Conservation (phyloP, 2,113 vertebrate species). For the Maccullochella peelii region DNA sequence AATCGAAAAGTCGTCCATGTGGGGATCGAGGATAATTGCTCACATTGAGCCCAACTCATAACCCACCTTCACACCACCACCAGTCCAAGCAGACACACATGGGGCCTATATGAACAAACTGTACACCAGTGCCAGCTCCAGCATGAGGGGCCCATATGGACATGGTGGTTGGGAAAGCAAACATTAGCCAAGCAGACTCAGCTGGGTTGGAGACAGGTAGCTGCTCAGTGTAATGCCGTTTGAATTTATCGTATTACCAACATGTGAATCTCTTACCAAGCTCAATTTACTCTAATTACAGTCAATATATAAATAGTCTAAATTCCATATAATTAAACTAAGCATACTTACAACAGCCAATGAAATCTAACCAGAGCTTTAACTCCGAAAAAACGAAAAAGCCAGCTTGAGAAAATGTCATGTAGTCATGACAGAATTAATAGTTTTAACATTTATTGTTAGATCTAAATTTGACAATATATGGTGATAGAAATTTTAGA, state of each 20-base stretch:
- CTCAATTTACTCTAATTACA: neutral
- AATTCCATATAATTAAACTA: neutral
- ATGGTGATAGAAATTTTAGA: neutral
- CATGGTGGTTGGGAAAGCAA: neutral
- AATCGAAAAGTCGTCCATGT: neutral
- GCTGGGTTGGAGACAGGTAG: neutral
- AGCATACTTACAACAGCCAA: neutral
- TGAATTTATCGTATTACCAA: neutral
- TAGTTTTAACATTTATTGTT: neutral
- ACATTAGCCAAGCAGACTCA: neutral
- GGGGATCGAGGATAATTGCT: conserved; percentile 18
- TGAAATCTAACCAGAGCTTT: neutral
- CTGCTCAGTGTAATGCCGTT: neutral
- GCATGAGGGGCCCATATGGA: conserved; percentile 4
- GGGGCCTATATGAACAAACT: conserved; percentile 21
- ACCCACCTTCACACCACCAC: conserved; percentile 8
- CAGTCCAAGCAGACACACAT: conserved; percentile 8
- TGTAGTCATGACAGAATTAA: neutral
- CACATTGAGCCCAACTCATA: neutral
- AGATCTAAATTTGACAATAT: neutral
- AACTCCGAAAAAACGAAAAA: neutral
- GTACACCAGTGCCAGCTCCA: conserved; percentile 7
- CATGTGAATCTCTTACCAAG: neutral
- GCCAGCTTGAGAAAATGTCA: neutral
- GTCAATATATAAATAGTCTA: neutral